Base-by-base conservation (phyloP, 2,797 vertebrate species). In the Labeo calbasu region DNA sequence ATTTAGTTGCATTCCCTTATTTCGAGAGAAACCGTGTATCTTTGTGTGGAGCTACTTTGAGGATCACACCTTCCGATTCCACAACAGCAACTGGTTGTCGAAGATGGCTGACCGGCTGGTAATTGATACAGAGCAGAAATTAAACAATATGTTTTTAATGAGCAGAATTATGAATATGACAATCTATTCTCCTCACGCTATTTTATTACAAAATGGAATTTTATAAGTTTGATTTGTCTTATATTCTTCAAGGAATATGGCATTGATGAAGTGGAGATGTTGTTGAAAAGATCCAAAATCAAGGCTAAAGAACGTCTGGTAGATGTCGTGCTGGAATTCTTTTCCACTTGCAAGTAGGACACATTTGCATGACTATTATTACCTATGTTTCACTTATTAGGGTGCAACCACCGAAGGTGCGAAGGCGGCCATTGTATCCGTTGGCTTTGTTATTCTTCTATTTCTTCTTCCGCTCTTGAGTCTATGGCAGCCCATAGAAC, bases 21-120 rank as follows among this genome's bases (percentile, higher is more conserved):
- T 91, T 87, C 2, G 76, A 82, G 91, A 90, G 55, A 99, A 98
- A 79, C 97, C 97, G 0, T 99, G 97, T 0, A 79, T 97, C 63
- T 94, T 90, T 0, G 87, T 98, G 50, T 97, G 97, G 97, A 96
- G 93, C 91, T 92, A 93, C 90, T 98, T 96, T 93, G 97, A 99
- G 88, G 96, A 99, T 89, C 96, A 99, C 85, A 92, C 92, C n/a
- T 98, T 97, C 93, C 95, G 97, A 61, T 93, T 97, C 57, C 93
- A 93, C 89, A 95, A 95, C 91, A 95, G 94, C 80, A 99, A 98
- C 92, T 94, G 96, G 92, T 93, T 99, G 83, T 90, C 86, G 90
- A 98, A 97, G 91, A 96, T 97, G 91, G 94, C 94, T 0, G 94
- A 96, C 87, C 91, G 95, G 61, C 92, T 96, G 93, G 95, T 93